phyloP scores from a whole-genome alignment of 2,797 vertebrate genomes.

The Lemur catta region DNA sequence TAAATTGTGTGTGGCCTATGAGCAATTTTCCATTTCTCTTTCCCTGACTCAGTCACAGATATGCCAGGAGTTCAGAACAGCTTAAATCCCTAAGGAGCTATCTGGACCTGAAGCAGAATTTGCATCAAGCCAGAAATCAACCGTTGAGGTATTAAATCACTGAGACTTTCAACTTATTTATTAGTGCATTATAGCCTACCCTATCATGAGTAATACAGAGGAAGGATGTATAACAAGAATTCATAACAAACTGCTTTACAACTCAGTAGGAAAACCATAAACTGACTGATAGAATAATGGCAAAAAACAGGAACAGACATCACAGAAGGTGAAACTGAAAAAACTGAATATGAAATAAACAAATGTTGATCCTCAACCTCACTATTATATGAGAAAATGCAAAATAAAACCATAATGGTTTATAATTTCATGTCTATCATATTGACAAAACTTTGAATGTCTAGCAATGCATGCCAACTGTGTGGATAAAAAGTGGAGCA shows the following conservation, averaged over 20 bases:
- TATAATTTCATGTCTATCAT: neutral
- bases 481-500: neutral
- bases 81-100: neutral
- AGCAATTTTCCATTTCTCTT: neutral
- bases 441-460: neutral
- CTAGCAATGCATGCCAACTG: neutral
- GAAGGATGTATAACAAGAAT: neutral
- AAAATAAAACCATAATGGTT: neutral
- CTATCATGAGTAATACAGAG: neutral
- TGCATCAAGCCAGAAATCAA: neutral
- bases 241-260: neutral
- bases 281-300: neutral
- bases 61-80: neutral
- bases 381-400: neutral
- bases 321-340: neutral
- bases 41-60: neutral
- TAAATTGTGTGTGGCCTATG: neutral
- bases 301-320: neutral
- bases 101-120: neutral
- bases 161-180: neutral
- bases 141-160: neutral
- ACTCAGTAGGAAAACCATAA: neutral
- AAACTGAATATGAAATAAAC: neutral
- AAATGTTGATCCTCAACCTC: neutral
- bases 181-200: neutral